phyloP scores from a whole-genome alignment of 2,113 vertebrate species.

The Oostethus manadensis region DNA sequence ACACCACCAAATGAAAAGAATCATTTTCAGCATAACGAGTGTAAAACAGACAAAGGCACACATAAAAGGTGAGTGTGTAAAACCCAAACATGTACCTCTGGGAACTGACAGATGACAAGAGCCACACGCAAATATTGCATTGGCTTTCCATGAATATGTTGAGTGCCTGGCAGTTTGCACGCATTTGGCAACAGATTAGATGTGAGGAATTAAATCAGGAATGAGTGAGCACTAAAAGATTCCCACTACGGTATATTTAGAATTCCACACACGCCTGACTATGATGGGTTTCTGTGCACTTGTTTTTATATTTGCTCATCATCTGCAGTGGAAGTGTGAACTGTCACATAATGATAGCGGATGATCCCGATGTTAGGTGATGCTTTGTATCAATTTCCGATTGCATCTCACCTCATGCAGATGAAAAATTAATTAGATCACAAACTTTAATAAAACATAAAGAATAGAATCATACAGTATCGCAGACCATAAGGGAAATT shows the following conservation, averaged over 20 bases:
- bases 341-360: conserved; percentile 15
- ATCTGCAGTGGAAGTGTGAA: conserved; percentile 11
- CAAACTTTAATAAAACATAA: conserved; percentile 61
- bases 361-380: conserved; percentile 44
- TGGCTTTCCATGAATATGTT: conserved; percentile 7
- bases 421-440: conserved; percentile 46
- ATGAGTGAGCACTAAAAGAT: conserved; percentile 6
- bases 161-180: conserved; percentile 7
- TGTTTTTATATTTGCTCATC: conserved; percentile 14
- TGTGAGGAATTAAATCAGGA: conserved; percentile 22
- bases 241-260: conserved; percentile 4
- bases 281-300: not conserved
- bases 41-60: not conserved
- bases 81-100: conserved; percentile 17
- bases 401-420: conserved; percentile 18
- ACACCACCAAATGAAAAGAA: conserved; percentile 1
- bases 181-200: conserved; percentile 19
- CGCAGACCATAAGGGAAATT: conserved; percentile 31
- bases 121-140: conserved; percentile 1
- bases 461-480: conserved; percentile 31
- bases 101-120: conserved; percentile 1
- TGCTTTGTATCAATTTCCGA: conserved; percentile 53
- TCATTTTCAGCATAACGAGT: not conserved
- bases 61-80: conserved; percentile 14
- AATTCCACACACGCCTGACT: not conserved